phyloP scores from a whole-genome alignment of 2,888 invertebrate genomes.

The Metacarcinus magister region DNA sequence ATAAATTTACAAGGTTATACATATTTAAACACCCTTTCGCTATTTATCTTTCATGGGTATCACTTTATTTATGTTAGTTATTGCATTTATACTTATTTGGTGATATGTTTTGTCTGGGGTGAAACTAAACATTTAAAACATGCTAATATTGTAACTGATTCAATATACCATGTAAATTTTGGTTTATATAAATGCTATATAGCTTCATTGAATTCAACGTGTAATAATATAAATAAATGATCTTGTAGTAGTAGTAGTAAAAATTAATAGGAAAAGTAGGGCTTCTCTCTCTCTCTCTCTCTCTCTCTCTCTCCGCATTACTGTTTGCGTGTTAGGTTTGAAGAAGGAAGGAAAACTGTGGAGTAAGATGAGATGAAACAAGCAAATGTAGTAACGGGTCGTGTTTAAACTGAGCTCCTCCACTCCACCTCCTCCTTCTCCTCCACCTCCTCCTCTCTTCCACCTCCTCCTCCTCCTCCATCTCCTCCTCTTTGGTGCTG shows the following conservation, averaged over 20 bases:
- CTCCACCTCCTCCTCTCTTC: neutral
- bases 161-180: too few species aligned
- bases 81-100: too few species aligned
- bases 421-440: neutral
- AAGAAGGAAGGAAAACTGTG: neutral
- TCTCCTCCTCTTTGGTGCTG: neutral
- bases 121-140: too few species aligned
- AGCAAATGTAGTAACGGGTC: constrained; percentile 6
- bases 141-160: too few species aligned
- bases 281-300: neutral
- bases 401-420: constrained; percentile 3
- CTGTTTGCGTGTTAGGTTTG: neutral
- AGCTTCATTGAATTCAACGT: neutral
- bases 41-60: too few species aligned
- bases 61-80: too few species aligned
- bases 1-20: too few species aligned
- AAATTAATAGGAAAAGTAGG: neutral
- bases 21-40: too few species aligned
- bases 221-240: neutral
- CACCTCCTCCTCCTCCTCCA: neutral
- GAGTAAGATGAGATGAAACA: neutral
- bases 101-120: too few species aligned
- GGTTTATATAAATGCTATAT: neutral
- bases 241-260: neutral
- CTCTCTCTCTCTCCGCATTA: neutral